A percentile compares a stretch with the other conserved stretches of the same genome.
Conservation (phyloP, 2,888 invertebrate genomes). For the Leptogaster cylindrica region DNA sequence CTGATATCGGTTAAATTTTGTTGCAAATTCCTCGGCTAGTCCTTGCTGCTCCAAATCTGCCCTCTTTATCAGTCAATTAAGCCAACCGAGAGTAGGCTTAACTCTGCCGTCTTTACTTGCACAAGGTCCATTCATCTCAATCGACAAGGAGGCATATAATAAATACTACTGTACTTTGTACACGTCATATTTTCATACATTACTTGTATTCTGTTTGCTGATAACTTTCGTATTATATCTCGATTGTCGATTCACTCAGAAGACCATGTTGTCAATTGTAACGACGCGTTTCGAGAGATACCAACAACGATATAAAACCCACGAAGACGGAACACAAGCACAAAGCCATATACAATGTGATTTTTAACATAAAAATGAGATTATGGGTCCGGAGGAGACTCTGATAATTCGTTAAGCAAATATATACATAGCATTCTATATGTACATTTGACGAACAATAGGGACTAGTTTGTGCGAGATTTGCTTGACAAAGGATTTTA, state of each 20-base stretch:
- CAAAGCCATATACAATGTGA: not conserved
- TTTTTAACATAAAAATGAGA: constrained; percentile 1
- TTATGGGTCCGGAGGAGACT: not conserved
- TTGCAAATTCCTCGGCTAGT: not conserved
- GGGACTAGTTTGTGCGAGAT: constrained; percentile 14
- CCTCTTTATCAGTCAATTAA: constrained; percentile 22
- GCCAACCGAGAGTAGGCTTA: not conserved
- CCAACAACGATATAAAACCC: too few relatives aligned
- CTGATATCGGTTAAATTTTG: not conserved
- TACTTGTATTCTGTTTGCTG: not conserved
- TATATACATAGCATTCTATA: not conserved
- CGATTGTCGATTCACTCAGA: constrained; percentile 16
- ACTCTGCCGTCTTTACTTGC: too few relatives aligned
- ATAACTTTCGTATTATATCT: constrained; percentile 15
- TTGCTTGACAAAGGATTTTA: constrained; percentile 23
- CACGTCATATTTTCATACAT: not conserved
- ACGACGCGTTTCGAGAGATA: constrained; percentile 15
- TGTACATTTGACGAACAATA: constrained; percentile 1
- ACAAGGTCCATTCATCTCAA: not conserved
- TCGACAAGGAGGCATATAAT: constrained; percentile 13
- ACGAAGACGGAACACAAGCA: not conserved
- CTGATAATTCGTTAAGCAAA: constrained; percentile 27
- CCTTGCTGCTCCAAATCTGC: constrained; percentile 8
- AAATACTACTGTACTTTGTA: not conserved
- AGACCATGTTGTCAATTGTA: constrained; percentile 11